A percentile compares a stretch with the other conserved stretches of the same genome.
Conservation (phyloP, 2,797 vertebrate genomes). For the Todus mexicanus region DNA sequence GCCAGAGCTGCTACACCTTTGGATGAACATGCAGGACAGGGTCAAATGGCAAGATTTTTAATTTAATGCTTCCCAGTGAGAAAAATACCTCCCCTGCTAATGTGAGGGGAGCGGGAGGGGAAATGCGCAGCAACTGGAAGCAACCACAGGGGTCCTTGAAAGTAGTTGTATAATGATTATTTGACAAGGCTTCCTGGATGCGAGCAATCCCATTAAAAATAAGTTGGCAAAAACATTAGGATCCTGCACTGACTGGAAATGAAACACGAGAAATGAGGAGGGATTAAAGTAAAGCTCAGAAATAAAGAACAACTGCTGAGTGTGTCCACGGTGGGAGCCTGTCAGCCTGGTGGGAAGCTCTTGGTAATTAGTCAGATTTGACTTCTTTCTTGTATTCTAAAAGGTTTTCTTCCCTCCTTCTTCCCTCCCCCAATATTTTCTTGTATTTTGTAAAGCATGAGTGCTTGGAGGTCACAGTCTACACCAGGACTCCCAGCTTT, state of each 20-base stretch:
- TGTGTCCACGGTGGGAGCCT: slow-evolving; percentile 14
- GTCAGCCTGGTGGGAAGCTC: slow-evolving; percentile 15
- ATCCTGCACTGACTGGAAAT: slow-evolving; percentile 53
- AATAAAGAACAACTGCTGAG: slow-evolving; percentile 56
- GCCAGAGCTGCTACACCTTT: background rate
- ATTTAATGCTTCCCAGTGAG: slow-evolving; percentile 11
- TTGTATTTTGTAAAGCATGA: background rate
- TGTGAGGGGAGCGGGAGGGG: background rate
- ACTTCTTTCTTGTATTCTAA: background rate
- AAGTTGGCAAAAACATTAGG: slow-evolving; percentile 52
- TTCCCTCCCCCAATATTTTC: background rate
- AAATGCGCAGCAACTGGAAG: background rate
- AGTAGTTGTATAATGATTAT: slow-evolving; percentile 55
- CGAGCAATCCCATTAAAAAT: slow-evolving; percentile 66
- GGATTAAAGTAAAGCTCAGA: slow-evolving; percentile 60
- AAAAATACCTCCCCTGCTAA: slow-evolving; percentile 18
- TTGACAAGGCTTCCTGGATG: slow-evolving; percentile 62
- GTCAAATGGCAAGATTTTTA: slow-evolving; percentile 31
- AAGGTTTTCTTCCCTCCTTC: background rate
- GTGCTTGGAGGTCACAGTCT: background rate
- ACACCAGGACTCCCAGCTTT: background rate
- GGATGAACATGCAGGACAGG: background rate
- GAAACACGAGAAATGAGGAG: slow-evolving; percentile 59
- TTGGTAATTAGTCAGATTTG: slow-evolving; percentile 24
- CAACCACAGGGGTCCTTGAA: slow-evolving; percentile 24